A percentile compares a stretch with the other conserved stretches of the same genome.
Evolutionary conservation across 2,797 vertebrate species (phyloP).

Genomic region (Sebastiscus tertius): DNA sequence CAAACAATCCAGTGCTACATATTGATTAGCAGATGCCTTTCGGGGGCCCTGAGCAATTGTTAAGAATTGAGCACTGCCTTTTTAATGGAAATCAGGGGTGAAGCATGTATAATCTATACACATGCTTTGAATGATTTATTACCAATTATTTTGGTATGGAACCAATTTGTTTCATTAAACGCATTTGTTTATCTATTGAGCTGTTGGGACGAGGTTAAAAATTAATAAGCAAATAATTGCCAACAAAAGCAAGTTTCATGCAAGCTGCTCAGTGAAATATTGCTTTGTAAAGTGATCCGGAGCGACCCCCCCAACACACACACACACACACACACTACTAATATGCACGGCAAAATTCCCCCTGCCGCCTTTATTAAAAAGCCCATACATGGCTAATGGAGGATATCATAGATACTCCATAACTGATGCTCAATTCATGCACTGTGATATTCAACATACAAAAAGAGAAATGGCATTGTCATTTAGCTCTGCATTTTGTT

Average conservation of each 20-base stretch:
- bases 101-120: conserved; percentile 72
- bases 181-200: conserved; percentile 79
- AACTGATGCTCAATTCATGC: neutral
- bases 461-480: neutral
- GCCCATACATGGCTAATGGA: conserved; percentile 55
- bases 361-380: conserved; percentile 60
- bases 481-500: neutral
- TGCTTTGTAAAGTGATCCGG: conserved; percentile 45
- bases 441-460: neutral
- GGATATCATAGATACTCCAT: conserved; percentile 15
- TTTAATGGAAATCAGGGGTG: conserved; percentile 65
- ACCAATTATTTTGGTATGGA: conserved; percentile 74
- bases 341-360: neutral
- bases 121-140: conserved; percentile 78
- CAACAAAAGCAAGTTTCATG: conserved; percentile 64
- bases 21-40: conserved; percentile 71
- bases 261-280: conserved; percentile 61
- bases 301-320: conserved; percentile 18
- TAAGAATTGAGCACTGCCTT: conserved; percentile 55
- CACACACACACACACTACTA: neutral
- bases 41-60: conserved; percentile 46
- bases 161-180: conserved; percentile 79
- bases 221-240: conserved; percentile 84
- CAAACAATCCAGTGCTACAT: conserved; percentile 54
- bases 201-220: conserved; percentile 72